Conservation (phyloP, 2,888 invertebrate genomes). For the Tridacna crocea region DNA sequence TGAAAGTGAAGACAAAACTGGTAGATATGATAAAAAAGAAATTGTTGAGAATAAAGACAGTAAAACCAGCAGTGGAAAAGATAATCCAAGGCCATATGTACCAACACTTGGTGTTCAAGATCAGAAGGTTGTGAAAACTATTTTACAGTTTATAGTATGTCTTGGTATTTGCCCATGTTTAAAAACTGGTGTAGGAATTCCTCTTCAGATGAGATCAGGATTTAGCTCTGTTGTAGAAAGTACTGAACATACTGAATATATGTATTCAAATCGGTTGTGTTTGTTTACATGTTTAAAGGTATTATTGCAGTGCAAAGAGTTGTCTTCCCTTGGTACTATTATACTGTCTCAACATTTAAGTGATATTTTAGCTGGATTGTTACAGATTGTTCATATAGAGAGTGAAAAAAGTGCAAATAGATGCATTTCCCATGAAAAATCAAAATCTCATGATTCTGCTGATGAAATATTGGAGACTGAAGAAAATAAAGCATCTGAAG, state of each 20-base stretch:
- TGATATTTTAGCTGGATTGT: slow-evolving; percentile 88
- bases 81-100: background rate
- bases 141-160: slow-evolving; percentile 88
- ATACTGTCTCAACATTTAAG: slow-evolving; percentile 87
- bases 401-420: background rate
- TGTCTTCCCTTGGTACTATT: slow-evolving; percentile 85
- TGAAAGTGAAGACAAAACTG: background rate
- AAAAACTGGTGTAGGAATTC: slow-evolving; percentile 88
- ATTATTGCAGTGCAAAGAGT: slow-evolving; percentile 63
- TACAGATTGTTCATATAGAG: slow-evolving; percentile 75
- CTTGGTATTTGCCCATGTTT: slow-evolving; percentile 89
- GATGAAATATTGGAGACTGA: background rate
- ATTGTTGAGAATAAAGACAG: background rate
- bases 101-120: slow-evolving; percentile 88
- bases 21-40: background rate
- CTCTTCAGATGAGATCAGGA: slow-evolving; percentile 84
- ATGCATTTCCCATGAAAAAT: background rate
- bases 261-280: slow-evolving; percentile 44
- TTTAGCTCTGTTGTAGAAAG: slow-evolving; percentile 65
- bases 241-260: slow-evolving; percentile 5
- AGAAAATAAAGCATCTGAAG: background rate
- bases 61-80: slow-evolving; percentile 52
- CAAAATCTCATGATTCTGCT: background rate
- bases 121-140: slow-evolving; percentile 87
- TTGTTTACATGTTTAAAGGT: slow-evolving; percentile 67